These are phyloP conservation scores for Dryobates pubescens DNA, from an alignment of 2,797 vertebrate genomes.

Conservation along the genomic window DNA sequence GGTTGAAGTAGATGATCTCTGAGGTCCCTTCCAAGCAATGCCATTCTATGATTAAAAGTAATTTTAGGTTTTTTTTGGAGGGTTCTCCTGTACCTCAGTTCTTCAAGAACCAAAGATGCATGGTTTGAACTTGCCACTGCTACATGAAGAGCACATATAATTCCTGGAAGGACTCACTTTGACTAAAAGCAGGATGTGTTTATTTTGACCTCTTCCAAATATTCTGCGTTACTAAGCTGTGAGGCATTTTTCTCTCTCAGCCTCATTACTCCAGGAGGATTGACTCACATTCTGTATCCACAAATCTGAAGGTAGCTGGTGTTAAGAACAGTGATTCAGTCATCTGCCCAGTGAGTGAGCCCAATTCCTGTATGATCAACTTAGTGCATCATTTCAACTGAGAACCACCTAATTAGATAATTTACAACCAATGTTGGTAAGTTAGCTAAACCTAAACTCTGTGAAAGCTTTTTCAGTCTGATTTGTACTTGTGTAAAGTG, in stretches of 20 bases:
- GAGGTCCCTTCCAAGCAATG: no score
- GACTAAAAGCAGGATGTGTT: background rate
- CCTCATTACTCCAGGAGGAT: background rate
- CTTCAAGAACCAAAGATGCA: background rate
- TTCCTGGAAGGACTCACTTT: background rate
- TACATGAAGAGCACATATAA: background rate
- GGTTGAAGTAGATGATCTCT: no score
- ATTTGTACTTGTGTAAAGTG: conserved; percentile 14
- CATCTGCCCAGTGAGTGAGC: background rate
- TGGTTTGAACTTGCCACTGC: background rate
- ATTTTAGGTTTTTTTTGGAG: background rate
- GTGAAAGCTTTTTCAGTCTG: conserved; percentile 12
- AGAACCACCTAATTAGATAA: conserved; percentile 13
- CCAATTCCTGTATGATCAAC: background rate
- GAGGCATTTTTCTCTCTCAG: background rate
- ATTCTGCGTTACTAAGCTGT: background rate
- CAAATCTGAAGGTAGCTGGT: background rate
- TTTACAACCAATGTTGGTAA: conserved; percentile 36
- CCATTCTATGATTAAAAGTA: background rate
- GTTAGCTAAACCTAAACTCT: conserved; percentile 11
- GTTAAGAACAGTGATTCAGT: conserved; percentile 25
- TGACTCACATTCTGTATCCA: background rate
- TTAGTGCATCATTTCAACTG: background rate
- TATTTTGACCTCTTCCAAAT: background rate
- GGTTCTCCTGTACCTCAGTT: background rate